Evolutionary conservation across 2,888 invertebrate species (phyloP), one percentile per base, ranked within the genome.

Genomic region (Lacanobia oleracea): DNA sequence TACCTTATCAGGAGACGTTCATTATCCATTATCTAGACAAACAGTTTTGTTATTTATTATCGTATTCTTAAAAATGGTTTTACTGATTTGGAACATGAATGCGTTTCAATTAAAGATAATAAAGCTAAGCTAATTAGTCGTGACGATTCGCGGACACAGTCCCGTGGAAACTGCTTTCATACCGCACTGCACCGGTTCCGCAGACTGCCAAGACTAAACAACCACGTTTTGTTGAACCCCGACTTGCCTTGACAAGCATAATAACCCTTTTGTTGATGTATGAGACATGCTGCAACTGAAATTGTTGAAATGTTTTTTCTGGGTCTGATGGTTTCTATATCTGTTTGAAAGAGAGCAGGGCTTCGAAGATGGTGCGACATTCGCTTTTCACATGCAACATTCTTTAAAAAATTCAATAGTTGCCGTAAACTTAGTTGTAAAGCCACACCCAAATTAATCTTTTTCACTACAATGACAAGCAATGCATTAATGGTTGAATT

Each of bases 31-130:
- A 37, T 48, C 27, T 43, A 21, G 51, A 56, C 27, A 45, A 48
- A 72, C 50, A 69, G 37, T 7, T 33, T 50, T 16, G 9, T 23
- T 53, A 37, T 14, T 33, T 43, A 9, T 23, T 37, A 21, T 27
- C n/a, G 2, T 16, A 8, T 53, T 45, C 14, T 33, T 10, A 59
- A 54, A 66, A 48, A 50, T 10, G 0, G 0, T 12, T 56, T 45
- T 16, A 62, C 54, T 65, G 23, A 51, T 67, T 76, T n/a, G 12
- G 40, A 14, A 57, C 51, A 61, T 27, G 56, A 78, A 75, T 72
- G 77, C 79, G 79, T 82, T 84, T 82, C 77, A 86, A 84, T 87
- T 78, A 48, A 68, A 80, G 61, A 43, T 75, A 77, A 78, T 81
- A 67, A 78, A 72, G n/a, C 72, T 56, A 61, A 62, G 59, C 72